These are phyloP conservation scores for Phengaris alcon DNA, from an alignment of 2,888 invertebrate species.

Conservation along the genomic window DNA sequence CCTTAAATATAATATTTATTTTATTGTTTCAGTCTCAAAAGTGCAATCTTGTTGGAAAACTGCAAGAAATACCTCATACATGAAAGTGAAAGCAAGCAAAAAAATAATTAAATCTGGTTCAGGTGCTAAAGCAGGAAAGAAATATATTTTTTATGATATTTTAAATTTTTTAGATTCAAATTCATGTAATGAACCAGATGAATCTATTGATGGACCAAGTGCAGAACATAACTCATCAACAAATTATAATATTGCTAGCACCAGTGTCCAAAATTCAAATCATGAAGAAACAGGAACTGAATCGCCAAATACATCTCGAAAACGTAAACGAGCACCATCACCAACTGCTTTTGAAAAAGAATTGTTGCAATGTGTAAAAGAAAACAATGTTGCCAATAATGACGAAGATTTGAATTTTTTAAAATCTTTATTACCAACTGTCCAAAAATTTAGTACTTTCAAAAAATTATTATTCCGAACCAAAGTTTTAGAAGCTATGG, in stretches of 20 bases:
- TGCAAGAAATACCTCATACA: no score
- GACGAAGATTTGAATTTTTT: constrained; percentile 39
- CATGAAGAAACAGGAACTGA: background rate
- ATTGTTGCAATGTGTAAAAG: constrained; percentile 39
- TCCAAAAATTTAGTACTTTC: constrained; percentile 39
- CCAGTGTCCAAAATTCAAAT: constrained; percentile 28
- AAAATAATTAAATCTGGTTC: no score
- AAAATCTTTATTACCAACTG: constrained; percentile 29
- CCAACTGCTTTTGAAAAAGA: constrained; percentile 40
- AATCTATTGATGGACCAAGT: constrained; percentile 34
- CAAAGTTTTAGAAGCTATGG: no score
- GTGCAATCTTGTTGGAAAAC: no score
- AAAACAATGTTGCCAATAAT: constrained; percentile 33
- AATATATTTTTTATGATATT: no score
- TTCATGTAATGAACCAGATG: background rate
- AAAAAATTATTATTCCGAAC: constrained; percentile 35
- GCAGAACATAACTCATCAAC: background rate
- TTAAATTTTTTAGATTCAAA: no score
- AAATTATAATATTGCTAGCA: background rate
- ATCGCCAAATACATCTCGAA: constrained; percentile 31
- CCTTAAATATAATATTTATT: no score
- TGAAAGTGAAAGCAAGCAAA: no score
- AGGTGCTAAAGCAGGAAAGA: no score
- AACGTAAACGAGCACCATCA: constrained; percentile 38
- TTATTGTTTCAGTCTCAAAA: no score